Evolutionary conservation across 2,888 invertebrate genomes (phyloP).

Genomic region (Heliconius ismenius): DNA sequence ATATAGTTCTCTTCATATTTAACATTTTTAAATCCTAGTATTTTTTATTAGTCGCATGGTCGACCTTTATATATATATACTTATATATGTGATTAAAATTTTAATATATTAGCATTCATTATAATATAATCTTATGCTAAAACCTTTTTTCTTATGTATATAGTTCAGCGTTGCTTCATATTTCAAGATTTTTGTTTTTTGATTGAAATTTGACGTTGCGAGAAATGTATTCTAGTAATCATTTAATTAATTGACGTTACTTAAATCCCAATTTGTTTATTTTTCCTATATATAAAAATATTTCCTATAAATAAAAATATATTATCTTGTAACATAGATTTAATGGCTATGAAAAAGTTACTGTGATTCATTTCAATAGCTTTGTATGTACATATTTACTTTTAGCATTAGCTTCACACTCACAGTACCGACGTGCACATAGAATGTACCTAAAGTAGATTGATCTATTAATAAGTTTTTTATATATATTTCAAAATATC

Average conservation of each 20-base stretch:
- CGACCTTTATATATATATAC: background rate
- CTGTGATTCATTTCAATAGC: background rate
- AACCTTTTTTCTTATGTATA: background rate
- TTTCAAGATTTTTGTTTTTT: background rate
- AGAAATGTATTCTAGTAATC: background rate
- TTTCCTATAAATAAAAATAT: background rate
- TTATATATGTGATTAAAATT: conserved; percentile 10
- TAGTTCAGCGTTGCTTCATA: conserved; percentile 1
- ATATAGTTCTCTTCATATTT: conserved; percentile 1
- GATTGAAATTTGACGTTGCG: background rate
- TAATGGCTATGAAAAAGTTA: background rate
- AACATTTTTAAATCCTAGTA: background rate
- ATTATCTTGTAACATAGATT: background rate
- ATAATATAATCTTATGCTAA: conserved; percentile 7
- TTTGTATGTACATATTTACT: background rate
- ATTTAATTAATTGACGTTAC: background rate
- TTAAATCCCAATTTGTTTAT: background rate
- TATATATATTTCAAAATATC: background rate
- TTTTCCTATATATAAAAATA: background rate
- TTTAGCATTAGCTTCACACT: background rate
- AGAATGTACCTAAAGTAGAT: background rate
- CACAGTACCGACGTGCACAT: background rate
- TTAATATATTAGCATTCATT: conserved; percentile 3
- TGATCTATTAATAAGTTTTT: background rate
- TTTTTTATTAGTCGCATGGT: background rate